These are phyloP conservation scores for Lycaena phlaeas DNA, from an alignment of 2,888 invertebrate species.

Conservation along the genomic window DNA sequence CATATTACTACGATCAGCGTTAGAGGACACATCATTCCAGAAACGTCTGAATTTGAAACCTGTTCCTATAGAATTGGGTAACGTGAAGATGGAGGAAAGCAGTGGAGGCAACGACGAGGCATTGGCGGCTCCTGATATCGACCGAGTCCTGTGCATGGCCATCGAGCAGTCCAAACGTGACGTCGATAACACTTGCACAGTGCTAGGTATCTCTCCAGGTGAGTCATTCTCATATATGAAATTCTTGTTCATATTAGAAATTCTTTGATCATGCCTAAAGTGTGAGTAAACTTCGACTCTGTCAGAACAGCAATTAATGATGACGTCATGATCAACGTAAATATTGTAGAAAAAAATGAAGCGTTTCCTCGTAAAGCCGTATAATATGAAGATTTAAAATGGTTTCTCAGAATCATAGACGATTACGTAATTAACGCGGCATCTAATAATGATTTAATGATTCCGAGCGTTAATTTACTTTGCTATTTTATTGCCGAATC, in stretches of 20 bases:
- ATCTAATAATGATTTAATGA: conserved; percentile 33
- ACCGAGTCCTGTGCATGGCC: conserved; percentile 86
- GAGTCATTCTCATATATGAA: conserved; percentile 64
- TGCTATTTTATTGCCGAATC: not conserved
- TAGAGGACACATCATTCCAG: conserved; percentile 89
- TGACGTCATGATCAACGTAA: conserved; percentile 45
- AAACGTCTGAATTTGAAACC: conserved; percentile 87
- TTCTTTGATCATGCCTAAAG: conserved; percentile 15
- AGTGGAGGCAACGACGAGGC: conserved; percentile 71
- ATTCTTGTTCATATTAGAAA: conserved; percentile 14
- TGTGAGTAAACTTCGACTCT: conserved; percentile 11
- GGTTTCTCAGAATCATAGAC: conserved; percentile 47
- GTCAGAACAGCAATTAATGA: conserved; percentile 28
- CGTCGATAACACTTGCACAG: conserved; percentile 87
- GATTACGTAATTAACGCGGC: conserved; percentile 50
- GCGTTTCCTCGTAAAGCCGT: conserved; percentile 42
- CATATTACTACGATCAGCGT: conserved; percentile 83
- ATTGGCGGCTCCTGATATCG: conserved; percentile 82
- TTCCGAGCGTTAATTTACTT: conserved; percentile 3
- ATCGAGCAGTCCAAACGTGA: conserved; percentile 90
- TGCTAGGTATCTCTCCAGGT: conserved; percentile 92
- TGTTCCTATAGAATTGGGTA: conserved; percentile 77
- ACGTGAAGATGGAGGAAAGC: conserved; percentile 79
- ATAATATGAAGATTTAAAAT: conserved; percentile 45
- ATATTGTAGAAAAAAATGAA: conserved; percentile 35